Base-by-base conservation (phyloP, 2,113 vertebrate species). In the Periophthalmodon schlosseri region DNA sequence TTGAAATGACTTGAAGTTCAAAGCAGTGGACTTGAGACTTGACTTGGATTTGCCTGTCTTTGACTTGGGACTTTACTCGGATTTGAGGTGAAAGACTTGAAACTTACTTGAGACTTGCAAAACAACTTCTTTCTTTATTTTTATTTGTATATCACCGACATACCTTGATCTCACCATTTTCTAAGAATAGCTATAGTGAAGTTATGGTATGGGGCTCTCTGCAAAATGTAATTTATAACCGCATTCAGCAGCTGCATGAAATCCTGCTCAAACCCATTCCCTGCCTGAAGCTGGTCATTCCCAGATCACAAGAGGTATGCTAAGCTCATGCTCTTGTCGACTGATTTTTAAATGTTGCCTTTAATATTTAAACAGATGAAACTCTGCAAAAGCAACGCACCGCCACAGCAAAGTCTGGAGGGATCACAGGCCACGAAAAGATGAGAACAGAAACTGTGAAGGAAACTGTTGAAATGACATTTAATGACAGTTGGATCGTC, bases 281-380 rank as follows among this genome's bases (percentile, higher is more conserved):
- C 18, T 39, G 36, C 10, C 34, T 18, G 11, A 44, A 65, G 33
- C 6, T 65, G 33, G 63, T 65, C 63, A 36, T 65, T 49, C 44
- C 21, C 46, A 16, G 13, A 49, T 15, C 65, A 49, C n/a, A 49
- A 7, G 21, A 47, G n/a, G 12, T 68, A 68, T 49, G 21, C 16
- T 56, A 64, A 68, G 65, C 9, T 10, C 33, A 20, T 56, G 21
- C 36, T 33, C 20, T n/a, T 77, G 60, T 68, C 9, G 47, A 68
- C 12, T 56, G 24, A 78, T 63, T 75, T 44, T 61, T 13, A 79
- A 79, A 77, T 72, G 54, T 76, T 70, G 12, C 15, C 65, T 78
- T 78, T 78, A 68, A 80, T 68, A 67, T 88, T 80, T 82, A 0
- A 80, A 85, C 64, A 61, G 44, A 50, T 1, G 4, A 2, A 7